Conservation (phyloP, 2,888 invertebrate species). For the Andrena trimmerana region DNA sequence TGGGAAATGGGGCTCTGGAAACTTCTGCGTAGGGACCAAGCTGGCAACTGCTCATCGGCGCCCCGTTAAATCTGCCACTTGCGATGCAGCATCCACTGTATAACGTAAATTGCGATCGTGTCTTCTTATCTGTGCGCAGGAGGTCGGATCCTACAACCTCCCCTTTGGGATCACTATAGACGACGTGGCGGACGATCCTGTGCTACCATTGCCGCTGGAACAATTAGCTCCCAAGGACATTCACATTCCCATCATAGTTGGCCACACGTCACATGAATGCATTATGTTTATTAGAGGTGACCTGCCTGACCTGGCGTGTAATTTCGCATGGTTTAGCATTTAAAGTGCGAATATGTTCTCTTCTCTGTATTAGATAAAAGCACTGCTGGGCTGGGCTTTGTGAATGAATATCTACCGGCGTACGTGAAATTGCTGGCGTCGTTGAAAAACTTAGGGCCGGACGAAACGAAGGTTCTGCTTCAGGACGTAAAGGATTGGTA, state of each 20-base stretch:
- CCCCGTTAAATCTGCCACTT: too few relatives aligned
- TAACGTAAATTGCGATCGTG: neutral
- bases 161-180: constrained; percentile 50
- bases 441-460: constrained; percentile 69
- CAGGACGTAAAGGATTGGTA: constrained; percentile 85
- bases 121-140: too few relatives aligned
- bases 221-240: constrained; percentile 75
- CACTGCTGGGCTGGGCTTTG: neutral
- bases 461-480: constrained; percentile 74
- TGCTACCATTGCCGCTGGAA: constrained; percentile 79
- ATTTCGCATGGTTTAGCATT: neutral
- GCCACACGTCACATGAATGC: constrained; percentile 82
- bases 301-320: neutral
- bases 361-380: constrained; percentile 10
- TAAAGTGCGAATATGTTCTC: neutral
- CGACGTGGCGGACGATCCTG: constrained; percentile 49
- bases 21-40: too few relatives aligned
- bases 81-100: neutral
- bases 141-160: neutral
- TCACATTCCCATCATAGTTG: constrained; percentile 86
- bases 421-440: constrained; percentile 83
- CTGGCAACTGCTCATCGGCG: too few relatives aligned
- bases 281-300: constrained; percentile 59
- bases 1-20: too few relatives aligned
- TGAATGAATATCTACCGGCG: neutral